Base-by-base conservation (phyloP, 2,797 vertebrate genomes). In the Silurus lanzhouensis region DNA sequence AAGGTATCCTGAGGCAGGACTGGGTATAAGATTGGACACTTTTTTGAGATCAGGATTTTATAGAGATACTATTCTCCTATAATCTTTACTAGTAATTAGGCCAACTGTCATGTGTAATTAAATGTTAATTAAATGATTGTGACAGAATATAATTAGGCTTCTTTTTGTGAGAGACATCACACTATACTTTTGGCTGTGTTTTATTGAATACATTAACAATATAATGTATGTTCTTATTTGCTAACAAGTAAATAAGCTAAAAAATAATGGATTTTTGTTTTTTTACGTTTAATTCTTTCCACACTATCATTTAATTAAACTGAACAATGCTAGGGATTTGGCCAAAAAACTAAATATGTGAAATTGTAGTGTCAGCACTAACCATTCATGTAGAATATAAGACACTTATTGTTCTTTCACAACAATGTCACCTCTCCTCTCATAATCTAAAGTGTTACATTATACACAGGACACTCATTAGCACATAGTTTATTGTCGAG, bases 341-440 rank as follows among this genome's bases (percentile, higher is more conserved):
- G 6, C 17, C 27, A 77, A 77, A 20, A 9, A 64, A 66, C 77
- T 46, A 31, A 58, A 60, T 58, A 60, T 82, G 64, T 70, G 2
- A 78, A 2, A 2, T 78, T 17, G n/a, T 25, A 77, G 20, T 15
- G 12, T 84, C 27, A 27, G 17, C 48, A 66, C 31, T 78, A 77
- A 46, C 1, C 25, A 22, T 57, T 67, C 19, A 78, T 60, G 14
- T 27, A 48, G 64, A 19, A 52, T 38, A 38, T 17, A 22, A 8
- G 14, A 48, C 66, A 71, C 84, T 83, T 92, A 7, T 93, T 92
- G 90, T 93, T 90, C 77, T 55, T 68, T 75, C 63, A 85, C 82
- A 89, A 91, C 88, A 91, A 89, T 92, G 83, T 61, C 20, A 83
- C 83, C 52, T 64, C 81, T 77, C 31, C 31, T 88, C 81, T 88